Evolutionary conservation across 1,140 invertebrate species (phyloP).

Genomic region (Sinella curviseta): DNA sequence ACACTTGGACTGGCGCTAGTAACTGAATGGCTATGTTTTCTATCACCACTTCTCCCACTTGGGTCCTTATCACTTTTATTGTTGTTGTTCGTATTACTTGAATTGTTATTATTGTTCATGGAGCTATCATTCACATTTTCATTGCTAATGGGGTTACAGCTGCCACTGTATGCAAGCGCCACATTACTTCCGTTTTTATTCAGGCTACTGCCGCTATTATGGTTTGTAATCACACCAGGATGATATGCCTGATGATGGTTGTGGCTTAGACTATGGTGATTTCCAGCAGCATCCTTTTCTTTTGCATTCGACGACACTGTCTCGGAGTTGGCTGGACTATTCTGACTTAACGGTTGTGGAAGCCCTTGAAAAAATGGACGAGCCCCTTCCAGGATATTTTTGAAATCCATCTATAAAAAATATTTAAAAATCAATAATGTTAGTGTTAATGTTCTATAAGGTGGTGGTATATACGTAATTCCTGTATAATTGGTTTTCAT

Average conservation of each 20-base stretch:
- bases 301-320: not conserved
- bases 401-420: constrained; percentile 48
- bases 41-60: not conserved
- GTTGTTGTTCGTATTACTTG: not conserved
- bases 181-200: not conserved
- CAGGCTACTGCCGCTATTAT: not conserved
- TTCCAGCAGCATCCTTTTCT: not conserved
- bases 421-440: no score
- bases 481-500: no score
- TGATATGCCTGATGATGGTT: constrained; percentile 16
- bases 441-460: no score
- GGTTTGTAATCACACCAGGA: not conserved
- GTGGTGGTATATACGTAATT: no score
- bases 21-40: not conserved
- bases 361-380: constrained; percentile 48
- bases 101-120: not conserved
- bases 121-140: not conserved
- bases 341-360: constrained; percentile 25
- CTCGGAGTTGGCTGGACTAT: not conserved
- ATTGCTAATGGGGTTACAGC: not conserved
- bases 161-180: not conserved
- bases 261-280: not conserved
- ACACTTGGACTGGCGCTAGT: not conserved
- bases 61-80: not conserved
- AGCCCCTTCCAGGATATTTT: constrained; percentile 47